Evolutionary conservation across 2,113 vertebrate genomes (phyloP).

Genomic region (Phaethornis superciliosus): DNA sequence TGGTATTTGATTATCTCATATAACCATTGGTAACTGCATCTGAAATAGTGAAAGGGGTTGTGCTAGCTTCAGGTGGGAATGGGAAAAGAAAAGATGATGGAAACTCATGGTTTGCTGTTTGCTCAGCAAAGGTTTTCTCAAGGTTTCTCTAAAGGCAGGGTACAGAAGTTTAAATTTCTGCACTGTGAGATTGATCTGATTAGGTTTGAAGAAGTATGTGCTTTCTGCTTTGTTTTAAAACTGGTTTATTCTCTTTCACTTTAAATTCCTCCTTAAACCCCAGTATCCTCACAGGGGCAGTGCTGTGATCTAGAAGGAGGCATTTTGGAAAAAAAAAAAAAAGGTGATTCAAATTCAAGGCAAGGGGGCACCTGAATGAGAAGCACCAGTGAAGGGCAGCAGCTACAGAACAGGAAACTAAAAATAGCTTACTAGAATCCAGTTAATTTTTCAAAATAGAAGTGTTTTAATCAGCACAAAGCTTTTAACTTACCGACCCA

Average conservation of each 20-base stretch:
- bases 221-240: not conserved
- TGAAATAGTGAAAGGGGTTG: not conserved
- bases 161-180: not conserved
- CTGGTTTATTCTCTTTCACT: not conserved
- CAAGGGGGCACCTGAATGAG: not conserved
- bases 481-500: conserved; percentile 92
- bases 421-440: not conserved
- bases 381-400: not conserved
- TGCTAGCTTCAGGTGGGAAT: not conserved
- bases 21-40: not conserved
- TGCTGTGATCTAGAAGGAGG: not conserved
- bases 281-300: not conserved
- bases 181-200: not conserved
- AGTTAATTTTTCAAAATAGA: not conserved
- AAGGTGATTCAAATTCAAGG: not conserved
- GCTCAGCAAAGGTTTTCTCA: not conserved
- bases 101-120: not conserved
- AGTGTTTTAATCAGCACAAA: not conserved
- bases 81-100: not conserved
- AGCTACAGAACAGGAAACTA: not conserved
- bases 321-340: not conserved
- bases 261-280: not conserved
- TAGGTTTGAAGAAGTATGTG: not conserved
- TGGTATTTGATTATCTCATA: not conserved
- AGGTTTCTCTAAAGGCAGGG: not conserved